Base-by-base conservation (phyloP, 2,888 invertebrate genomes). In the Dermolepida albohirtum region DNA sequence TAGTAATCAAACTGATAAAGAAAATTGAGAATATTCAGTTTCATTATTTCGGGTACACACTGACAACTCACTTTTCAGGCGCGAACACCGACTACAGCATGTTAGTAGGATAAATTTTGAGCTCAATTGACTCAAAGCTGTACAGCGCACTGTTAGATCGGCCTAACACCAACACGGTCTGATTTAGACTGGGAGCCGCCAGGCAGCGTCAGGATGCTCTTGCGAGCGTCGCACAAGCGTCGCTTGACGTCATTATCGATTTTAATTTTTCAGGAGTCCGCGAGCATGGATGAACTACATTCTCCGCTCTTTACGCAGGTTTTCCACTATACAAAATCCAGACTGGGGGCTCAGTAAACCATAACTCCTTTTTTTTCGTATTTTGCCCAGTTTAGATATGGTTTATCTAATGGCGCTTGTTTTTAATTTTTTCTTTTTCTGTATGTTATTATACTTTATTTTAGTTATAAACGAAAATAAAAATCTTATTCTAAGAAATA, bases 131-230 rank as follows among this genome's bases (percentile, higher is more conserved):
- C 16, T 59, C 49, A 39, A 43, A 49, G 47, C 44, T 44, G 50
- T 68, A 68, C 71, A 79, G 78, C 74, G 74, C 72, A 76, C 79
- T 79, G 77, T 77, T 75, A 75, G 72, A 75, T 76, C 75, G 75
- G 77, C 74, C 71, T 69, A 70, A 69, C 74, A 69, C 70, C 67
- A 68, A 65, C 74, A 74, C 74, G 74, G 75, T 74, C 75, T 75
- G 76, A 71, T 75, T 79, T 77, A 75, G 75, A 79, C 80, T 80
- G 79, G 76, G 77, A 73, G 73, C 78, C 78, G 75, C 78, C 76
- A 78, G 79, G 77, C 77, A 77, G 80, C 78, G 78, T 77, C 78
- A 76, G 74, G 74, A 73, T 73, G 75, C 72, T 70, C 71, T 70
- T 70, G 67, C 71, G 70, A 69, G 70, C 64, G 66, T 70, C 69